A percentile compares a stretch with the other conserved stretches of the same genome.
These are phyloP conservation scores for Tenodera sinensis DNA, from an alignment of 2,888 invertebrate species.

Conservation along the genomic window DNA sequence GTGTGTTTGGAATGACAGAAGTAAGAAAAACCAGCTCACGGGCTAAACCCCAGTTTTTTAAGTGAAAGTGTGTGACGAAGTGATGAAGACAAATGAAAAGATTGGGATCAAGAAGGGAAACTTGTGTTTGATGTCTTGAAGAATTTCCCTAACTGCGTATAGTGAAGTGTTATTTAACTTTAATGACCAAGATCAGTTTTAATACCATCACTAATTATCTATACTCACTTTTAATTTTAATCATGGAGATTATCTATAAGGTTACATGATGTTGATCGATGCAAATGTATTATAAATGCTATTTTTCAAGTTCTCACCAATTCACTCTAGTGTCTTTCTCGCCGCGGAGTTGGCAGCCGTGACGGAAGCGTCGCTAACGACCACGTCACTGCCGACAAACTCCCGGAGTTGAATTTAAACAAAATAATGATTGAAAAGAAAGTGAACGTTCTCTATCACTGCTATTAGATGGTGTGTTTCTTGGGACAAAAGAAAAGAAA, in stretches of 20 bases:
- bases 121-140: neutral
- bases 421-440: neutral
- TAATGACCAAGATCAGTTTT: neutral
- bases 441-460: conserved; percentile 13
- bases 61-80: neutral
- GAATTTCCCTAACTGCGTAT: neutral
- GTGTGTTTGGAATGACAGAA: neutral
- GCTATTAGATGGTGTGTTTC: neutral
- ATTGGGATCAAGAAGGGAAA: neutral
- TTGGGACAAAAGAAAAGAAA: neutral
- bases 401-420: neutral
- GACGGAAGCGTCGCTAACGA: neutral
- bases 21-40: neutral
- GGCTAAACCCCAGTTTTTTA: neutral
- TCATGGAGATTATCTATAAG: neutral
- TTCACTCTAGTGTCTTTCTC: conserved; percentile 33
- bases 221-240: neutral
- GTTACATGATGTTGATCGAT: conserved; percentile 8
- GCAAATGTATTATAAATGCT: conserved; percentile 16
- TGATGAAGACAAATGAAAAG: neutral
- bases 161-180: neutral
- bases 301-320: conserved; percentile 27
- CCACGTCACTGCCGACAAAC: neutral
- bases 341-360: conserved; percentile 14
- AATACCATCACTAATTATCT: neutral